A percentile compares a stretch with the other conserved stretches of the same genome.
Conservation (phyloP, 2,113 vertebrate genomes). For the Psittacus erithacus region DNA sequence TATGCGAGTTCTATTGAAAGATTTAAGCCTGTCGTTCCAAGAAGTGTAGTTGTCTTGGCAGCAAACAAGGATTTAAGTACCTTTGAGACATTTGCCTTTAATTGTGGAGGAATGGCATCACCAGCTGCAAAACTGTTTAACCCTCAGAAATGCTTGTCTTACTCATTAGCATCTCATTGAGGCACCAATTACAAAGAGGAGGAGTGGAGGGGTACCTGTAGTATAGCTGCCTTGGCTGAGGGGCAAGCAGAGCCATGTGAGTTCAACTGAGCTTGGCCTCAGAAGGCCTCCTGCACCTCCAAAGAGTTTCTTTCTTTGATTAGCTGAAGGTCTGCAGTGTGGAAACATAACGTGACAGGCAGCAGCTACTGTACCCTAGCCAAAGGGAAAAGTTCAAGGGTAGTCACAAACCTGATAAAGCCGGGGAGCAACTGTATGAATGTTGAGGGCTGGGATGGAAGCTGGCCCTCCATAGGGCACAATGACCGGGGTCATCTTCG, state of each 20-base stretch:
- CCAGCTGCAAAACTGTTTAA: constrained; percentile 2
- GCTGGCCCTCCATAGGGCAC: not conserved
- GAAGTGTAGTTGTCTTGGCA: not conserved
- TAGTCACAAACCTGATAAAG: not conserved
- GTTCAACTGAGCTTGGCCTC: not conserved
- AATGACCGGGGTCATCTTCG: not conserved
- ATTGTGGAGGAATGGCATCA: not conserved
- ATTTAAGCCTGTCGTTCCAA: not conserved
- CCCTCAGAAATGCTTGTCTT: not conserved
- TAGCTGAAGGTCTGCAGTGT: not conserved
- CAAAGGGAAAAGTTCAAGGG: not conserved
- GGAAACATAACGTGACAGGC: not conserved
- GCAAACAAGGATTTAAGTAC: constrained; percentile 12
- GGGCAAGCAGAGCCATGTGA: rapidly evolving
- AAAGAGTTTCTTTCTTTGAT: not conserved
- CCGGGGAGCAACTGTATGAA: not conserved
- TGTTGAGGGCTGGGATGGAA: not conserved
- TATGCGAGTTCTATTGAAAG: not conserved
- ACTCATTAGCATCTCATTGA: not conserved
- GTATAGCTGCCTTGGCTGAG: not conserved
- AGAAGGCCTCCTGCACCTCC: not conserved
- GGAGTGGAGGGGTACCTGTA: not conserved
- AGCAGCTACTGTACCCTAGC: not conserved
- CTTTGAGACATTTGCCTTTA: constrained; percentile 30
- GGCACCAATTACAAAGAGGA: not conserved